Conservation (phyloP, 2,113 vertebrate genomes). For the Globicephala melas region DNA sequence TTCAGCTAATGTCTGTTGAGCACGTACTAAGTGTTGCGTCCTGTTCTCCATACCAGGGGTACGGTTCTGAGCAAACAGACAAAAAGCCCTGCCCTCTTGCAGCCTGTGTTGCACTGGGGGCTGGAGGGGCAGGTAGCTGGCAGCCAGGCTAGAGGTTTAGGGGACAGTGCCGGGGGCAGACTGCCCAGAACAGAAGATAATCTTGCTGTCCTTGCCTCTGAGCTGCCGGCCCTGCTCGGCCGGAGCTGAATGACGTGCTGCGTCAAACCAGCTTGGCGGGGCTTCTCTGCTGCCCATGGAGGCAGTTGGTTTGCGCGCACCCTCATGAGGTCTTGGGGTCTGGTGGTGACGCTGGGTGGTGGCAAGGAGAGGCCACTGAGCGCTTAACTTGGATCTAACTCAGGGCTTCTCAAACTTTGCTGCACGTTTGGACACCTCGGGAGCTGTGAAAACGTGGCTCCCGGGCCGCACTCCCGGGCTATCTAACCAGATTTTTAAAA, state of each 20-base stretch:
- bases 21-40: neutral
- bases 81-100: neutral
- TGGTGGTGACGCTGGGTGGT: neutral
- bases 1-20: neutral
- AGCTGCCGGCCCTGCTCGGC: neutral
- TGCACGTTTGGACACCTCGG: neutral
- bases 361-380: neutral
- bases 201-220: neutral
- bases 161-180: neutral
- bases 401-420: neutral
- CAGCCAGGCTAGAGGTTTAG: neutral
- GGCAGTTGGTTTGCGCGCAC: neutral
- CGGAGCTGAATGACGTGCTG: neutral
- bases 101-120: neutral
- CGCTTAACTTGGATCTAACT: neutral
- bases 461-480: neutral
- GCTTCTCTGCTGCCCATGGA: neutral
- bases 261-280: neutral
- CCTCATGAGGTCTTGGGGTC: neutral
- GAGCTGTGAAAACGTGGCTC: too few species aligned
- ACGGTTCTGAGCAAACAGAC: neutral
- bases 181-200: too few species aligned
- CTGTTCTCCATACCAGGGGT: neutral
- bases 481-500: too few species aligned
- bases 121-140: neutral